Base-by-base conservation (phyloP, 2,113 vertebrate genomes). In the Oryzias melastigma region DNA sequence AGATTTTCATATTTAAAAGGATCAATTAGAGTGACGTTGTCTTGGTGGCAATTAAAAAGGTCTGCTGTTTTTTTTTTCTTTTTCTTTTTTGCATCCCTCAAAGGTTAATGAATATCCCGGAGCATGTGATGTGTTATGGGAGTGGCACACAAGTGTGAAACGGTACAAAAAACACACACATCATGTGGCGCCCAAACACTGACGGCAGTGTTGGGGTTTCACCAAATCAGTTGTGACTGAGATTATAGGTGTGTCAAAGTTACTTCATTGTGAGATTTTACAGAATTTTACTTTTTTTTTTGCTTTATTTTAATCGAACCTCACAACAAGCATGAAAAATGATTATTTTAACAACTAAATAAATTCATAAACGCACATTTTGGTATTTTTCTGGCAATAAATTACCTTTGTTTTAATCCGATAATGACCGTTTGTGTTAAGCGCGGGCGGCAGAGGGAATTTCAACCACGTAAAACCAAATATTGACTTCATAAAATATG, bases 1-100 rank as follows among this genome's bases (percentile, higher is more conserved):
- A 91, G 91, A 88, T 91, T 71, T 85, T 89, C 87, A 78, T 89
- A 90, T 90, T 90, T 90, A 88, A 91, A 92, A 91, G 84, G 83
- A 82, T 88, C 84, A 89, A 90, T 92, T 91, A 87, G 87, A 87
- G 78, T 85, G 89, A 90, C 83, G 88, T 87, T 89, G 83, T 90
- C 79, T 75, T 65, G 81, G 78, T 77, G 61, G 74, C 85, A 90
- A 91, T 92, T 91, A 89, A 91, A n/a, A 89, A 89, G 88, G 87
- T 86, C 85, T 83, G 88, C 83, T 89, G 88, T 89, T 88, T 88
- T 35, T 35, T 35, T 3, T 35, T 6, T 29, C 7, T 35, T 35
- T 35, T 12, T 35, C 3, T 35, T 35, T 82, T 87, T 71, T 89
- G 75, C 76, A 15, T 78, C 85, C 84, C 77, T 71, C 71, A 92